Evolutionary conservation across 2,797 vertebrate genomes (phyloP).

Genomic region (Sebastes elongatus): DNA sequence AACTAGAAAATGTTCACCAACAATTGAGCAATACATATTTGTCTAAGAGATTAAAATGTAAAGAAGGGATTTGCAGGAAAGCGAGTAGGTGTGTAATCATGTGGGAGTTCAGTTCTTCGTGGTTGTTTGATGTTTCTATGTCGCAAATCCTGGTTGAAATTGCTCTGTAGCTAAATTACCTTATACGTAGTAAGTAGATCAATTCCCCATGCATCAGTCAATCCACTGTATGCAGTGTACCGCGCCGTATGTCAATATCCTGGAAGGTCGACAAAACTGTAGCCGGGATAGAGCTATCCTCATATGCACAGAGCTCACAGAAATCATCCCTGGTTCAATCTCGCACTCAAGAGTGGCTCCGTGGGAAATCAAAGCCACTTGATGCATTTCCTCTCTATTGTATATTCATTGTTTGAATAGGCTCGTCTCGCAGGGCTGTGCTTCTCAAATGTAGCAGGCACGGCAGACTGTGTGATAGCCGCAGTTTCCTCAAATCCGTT

Average conservation of each 20-base stretch:
- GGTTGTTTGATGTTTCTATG: neutral
- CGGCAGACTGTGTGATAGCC: neutral
- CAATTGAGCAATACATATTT: neutral
- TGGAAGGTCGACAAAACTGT: constrained; percentile 26
- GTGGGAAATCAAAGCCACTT: constrained; percentile 44
- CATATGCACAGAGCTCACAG: constrained; percentile 9
- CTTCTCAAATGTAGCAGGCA: constrained; percentile 46
- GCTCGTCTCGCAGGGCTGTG: constrained; percentile 21
- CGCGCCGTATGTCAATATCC: neutral
- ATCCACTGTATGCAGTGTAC: neutral
- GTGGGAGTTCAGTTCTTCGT: neutral
- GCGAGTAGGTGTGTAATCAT: neutral
- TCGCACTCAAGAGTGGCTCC: constrained; percentile 23
- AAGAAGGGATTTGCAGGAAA: neutral
- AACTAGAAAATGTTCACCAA: neutral
- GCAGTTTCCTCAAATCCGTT: neutral
- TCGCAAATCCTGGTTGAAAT: constrained; percentile 2
- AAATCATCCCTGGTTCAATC: constrained; percentile 46
- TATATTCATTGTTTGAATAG: constrained; percentile 50
- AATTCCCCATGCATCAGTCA: constrained; percentile 3
- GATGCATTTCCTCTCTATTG: constrained; percentile 38
- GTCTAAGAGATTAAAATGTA: neutral
- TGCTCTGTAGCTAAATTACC: neutral
- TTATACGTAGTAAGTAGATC: neutral
- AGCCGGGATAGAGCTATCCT: neutral